Evolutionary conservation across 2,113 vertebrate genomes (phyloP), one percentile per base, ranked within the genome.

Genomic region (Himantopus leucocephalus): DNA sequence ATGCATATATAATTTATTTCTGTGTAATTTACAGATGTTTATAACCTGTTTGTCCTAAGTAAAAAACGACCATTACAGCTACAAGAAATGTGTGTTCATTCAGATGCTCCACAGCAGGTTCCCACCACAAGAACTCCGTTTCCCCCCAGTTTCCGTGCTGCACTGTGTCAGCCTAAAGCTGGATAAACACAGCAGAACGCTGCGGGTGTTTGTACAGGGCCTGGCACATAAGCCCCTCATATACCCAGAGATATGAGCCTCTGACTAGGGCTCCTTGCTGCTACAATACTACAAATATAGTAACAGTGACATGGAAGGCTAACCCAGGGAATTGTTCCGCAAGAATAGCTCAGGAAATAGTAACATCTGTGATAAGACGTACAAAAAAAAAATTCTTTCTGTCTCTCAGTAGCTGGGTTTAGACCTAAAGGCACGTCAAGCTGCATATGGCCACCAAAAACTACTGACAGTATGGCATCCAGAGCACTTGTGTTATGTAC

Each of bases 321-420:
- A 62, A 76, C 71, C 34, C 72, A 64, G 74, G 81, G 92, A 92
- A 80, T 14, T 70, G 85, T 72, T 85, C 85, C 59, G 88, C 75
- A 76, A 77, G 85, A 90, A 45, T 21, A 32, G 71, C 55, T 85
- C 85, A 94, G 88, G 81, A 95, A 93, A 85, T 66, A 92, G 88
- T 56, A 96, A 85, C 41, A 66, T 87, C 90, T 95, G 53, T 3
- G 58, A 47, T 88, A 92, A 93, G 88, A 70, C 53, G 62, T 72
- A 29, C 91, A 82, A 86, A 50, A 50, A 50, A 50, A 24, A 50
- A 23, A 22, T 11, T 71, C 79, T 85, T 79, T 18, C 47, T 56
- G 66, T 53, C 58, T 94, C 52, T 82, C 7, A 9, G 58, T 85
- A 64, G 48, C 53, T 75, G 66, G 58, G 53, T 70, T 90, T 80